phyloP scores from a whole-genome alignment of 2,888 invertebrate genomes.

The Xestia rhomboidea region DNA sequence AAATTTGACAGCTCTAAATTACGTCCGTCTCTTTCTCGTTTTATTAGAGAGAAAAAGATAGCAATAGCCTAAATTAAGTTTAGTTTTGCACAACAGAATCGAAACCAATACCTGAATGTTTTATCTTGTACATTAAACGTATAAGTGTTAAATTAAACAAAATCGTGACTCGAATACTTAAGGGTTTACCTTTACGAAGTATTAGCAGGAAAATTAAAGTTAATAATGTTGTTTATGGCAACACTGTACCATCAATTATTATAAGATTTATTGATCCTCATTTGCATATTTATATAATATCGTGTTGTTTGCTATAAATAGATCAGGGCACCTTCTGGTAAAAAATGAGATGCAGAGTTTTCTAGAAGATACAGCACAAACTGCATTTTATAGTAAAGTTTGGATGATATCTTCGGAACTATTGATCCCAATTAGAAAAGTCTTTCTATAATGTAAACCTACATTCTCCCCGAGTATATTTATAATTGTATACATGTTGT shows the following conservation, averaged over 20 bases:
- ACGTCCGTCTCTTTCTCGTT: too few species aligned
- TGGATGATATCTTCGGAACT: too few species aligned
- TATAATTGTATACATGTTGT: too few species aligned
- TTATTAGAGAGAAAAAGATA: too few species aligned
- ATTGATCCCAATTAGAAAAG: too few species aligned
- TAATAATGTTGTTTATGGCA: constrained; percentile 21
- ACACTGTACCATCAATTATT: constrained; percentile 5
- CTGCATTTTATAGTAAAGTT: not conserved
- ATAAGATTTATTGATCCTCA: constrained; percentile 11
- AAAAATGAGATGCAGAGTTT: not conserved
- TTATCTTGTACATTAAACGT: not conserved
- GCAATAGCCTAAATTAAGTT: too few species aligned
- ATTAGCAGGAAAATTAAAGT: constrained; percentile 31
- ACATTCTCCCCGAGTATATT: too few species aligned
- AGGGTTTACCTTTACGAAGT: not conserved
- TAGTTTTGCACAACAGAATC: too few species aligned
- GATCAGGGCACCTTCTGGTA: not conserved
- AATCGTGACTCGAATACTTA: constrained; percentile 19
- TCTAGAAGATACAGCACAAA: not conserved
- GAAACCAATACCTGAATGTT: not conserved
- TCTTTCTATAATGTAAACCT: too few species aligned
- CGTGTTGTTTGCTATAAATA: constrained; percentile 1
- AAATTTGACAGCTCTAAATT: too few species aligned
- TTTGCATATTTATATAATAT: constrained; percentile 13
- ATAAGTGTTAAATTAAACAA: constrained; percentile 6